Evolutionary conservation across 2,797 vertebrate genomes (phyloP), one percentile per base, ranked within the genome.

Genomic region (Bucorvus abyssinicus): DNA sequence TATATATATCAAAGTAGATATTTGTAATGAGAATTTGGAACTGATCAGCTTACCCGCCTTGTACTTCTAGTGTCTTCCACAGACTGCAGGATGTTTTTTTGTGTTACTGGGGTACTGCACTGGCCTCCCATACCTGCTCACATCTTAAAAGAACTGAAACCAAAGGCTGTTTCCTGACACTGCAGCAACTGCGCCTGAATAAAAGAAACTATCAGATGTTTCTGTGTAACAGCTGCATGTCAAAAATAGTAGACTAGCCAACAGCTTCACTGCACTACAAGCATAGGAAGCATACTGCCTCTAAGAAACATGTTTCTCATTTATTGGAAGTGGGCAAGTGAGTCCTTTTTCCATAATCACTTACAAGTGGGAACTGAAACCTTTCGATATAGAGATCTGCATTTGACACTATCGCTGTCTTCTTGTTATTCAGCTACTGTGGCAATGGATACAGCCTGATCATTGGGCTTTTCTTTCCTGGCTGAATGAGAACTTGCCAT

Each of bases 171-270:
- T 97, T 96, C 95, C 96, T 94, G 94, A 92, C 80, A 67, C 60
- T 1, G 2, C 21, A 45, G 42, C 68, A 59, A 82, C 94, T 10
- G 86, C 74, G 85, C 86, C 93, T 34, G 23, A 71, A 95, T 96
- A 97, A 97, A 87, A 97, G 97, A 96, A 97, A 97, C 97, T 91
- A 53, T 96, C 97, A 97, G 95, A 97, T 96, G 96, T 97, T 95
- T 87, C 95, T 90, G 49, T 61, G 50, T 78, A 92, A 86, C 97
- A 97, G 97, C 97, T 98, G 96, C 93, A 7, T 10, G 16, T 89
- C 94, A 96, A 94, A 98, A 97, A 97, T 97, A 97, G 95, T 32
- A 81, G 81, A 56, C 65, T 75, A 94, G 89, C 86, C 87, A 76
- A 40, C 21, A 67, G 88, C 60, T 85, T 53, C 61, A 7, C 34